Base-by-base conservation (phyloP, 2,888 invertebrate species). In the Malachius bipustulatus region DNA sequence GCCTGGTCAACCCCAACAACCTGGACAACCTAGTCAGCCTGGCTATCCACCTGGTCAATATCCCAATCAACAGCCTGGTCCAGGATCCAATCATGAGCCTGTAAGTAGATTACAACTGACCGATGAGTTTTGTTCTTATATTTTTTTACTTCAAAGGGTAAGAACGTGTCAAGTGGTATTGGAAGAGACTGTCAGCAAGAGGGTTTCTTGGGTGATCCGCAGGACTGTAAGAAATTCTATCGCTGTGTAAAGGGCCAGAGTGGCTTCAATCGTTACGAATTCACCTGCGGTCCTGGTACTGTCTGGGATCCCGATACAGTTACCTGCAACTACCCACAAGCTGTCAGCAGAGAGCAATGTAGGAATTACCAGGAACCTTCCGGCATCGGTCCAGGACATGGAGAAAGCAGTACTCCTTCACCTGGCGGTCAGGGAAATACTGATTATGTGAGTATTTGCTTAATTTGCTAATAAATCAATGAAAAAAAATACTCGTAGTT, bases 161-260 rank as follows among this genome's bases (percentile, higher is more conserved):
- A 19, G n/a, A 19, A 19, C n/a, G n/a, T 19, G n/a, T 19, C 24
- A 6, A 19, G 24, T n/a, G 6, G 6, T 8, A n/a, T 19, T 6
- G 24, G 44, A 12, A 35, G 34, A 4, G 37, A 53, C 32, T 82
- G 82, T 52, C 62, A 57, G 11, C 56, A 63, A 44, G 77, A 80
- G 55, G 85, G 85, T 32, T 85, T 81, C 56, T 69, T 76, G 50
- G 72, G 75, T 9, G 75, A 84, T 57, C 64, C 69, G 26, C 62
- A 63, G 30, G 70, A 83, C 51, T 85, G 84, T 52, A 73, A 67
- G 39, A 80, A 76, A 55, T 85, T 84, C 62, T 82, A 81, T 54
- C 70, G 83, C 45, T 85, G 85, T 59, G 81, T 82, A 14, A 19
- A n/a, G 6, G 74, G 71, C 1, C 62, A 67, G 15, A 71, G 70